Evolutionary conservation across 2,888 invertebrate genomes (phyloP).

Genomic region (Chalcosyrphus nemorum): DNA sequence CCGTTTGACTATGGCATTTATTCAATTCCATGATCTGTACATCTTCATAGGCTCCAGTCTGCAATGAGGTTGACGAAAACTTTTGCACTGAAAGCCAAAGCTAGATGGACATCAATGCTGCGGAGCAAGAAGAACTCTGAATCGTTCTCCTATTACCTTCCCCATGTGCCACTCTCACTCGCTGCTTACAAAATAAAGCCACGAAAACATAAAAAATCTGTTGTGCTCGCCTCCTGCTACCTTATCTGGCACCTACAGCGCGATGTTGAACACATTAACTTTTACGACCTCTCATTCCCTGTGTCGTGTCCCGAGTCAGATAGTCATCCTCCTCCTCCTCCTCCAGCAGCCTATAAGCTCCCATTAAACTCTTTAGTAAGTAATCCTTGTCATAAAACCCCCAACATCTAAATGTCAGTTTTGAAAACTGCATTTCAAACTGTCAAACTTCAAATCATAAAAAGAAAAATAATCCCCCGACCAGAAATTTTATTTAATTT

Average conservation of each 20-base stretch:
- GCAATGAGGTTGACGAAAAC: no score
- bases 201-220: conserved; percentile 25
- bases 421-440: conserved; percentile 56
- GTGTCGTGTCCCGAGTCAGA: conserved; percentile 34
- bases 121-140: no score
- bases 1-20: no score
- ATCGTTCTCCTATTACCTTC: no score
- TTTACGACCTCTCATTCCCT: conserved; percentile 33
- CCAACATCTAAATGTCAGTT: conserved; percentile 43
- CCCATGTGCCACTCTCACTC: not conserved
- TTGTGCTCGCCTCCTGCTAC: not conserved
- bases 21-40: no score
- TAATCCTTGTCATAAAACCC: conserved; percentile 54
- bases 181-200: no score
- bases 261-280: conserved; percentile 24
- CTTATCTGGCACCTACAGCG: conserved; percentile 40
- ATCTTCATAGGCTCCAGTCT: no score
- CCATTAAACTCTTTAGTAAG: conserved; percentile 48
- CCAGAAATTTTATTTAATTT: conserved; percentile 50
- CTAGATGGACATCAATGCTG: no score
- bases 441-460: conserved; percentile 26
- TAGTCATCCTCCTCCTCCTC: not conserved
- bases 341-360: not conserved
- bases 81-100: no score
- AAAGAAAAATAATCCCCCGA: not conserved